Percentiles rank a stretch among this genome's conserved stretches.
phyloP scores from a whole-genome alignment of 2,888 invertebrate species.

The Lapara coniferarum region DNA sequence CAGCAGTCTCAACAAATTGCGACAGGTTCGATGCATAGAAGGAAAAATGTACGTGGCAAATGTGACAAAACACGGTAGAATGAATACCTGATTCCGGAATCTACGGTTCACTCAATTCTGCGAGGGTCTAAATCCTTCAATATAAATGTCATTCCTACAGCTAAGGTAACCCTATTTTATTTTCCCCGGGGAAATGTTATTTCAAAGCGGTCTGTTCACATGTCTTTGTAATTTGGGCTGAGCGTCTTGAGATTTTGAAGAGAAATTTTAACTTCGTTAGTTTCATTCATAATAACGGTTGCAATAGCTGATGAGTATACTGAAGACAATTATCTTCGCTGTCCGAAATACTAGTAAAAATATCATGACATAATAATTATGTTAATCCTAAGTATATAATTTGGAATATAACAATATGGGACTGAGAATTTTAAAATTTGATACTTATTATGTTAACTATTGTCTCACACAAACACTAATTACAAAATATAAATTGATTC shows the following conservation, averaged over 20 bases:
- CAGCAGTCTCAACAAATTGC: neutral
- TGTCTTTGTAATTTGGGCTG: conserved; percentile 4
- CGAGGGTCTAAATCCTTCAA: conserved; percentile 19
- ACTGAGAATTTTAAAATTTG: no score
- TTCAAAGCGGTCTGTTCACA: neutral
- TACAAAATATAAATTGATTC: neutral
- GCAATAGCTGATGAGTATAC: no score
- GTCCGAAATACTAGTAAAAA: no score
- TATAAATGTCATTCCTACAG: conserved; percentile 16
- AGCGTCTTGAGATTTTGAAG: neutral
- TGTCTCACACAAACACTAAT: neutral
- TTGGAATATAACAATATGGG: no score
- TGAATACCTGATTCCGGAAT: conserved; percentile 33
- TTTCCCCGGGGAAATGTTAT: conserved; percentile 14
- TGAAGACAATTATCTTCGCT: neutral
- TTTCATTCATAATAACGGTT: neutral
- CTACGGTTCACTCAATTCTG: conserved; percentile 35
- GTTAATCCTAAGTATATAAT: no score
- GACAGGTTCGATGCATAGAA: neutral
- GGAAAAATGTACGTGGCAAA: conserved; percentile 11
- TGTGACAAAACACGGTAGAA: conserved; percentile 18
- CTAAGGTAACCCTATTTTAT: conserved; percentile 19
- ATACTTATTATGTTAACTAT: no score
- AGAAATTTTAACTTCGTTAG: neutral
- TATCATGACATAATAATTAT: no score